Conservation (phyloP, 1,140 invertebrate genomes). For the Drosophila littoralis region DNA sequence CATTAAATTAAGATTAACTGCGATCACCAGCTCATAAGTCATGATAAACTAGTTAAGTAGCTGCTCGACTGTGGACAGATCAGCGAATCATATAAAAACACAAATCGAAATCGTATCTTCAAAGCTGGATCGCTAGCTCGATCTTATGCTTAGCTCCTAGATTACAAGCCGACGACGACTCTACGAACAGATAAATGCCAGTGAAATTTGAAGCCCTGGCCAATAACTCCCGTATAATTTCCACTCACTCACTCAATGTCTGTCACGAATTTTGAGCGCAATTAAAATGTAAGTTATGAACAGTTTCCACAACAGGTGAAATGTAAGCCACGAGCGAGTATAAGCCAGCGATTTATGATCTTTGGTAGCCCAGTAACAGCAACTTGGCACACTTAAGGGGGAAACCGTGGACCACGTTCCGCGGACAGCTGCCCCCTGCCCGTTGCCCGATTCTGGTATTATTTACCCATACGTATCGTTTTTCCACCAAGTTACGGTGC, state of each 20-base stretch:
- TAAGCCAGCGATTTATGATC: constrained; percentile 58
- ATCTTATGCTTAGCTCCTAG: constrained; percentile 3
- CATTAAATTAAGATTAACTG: constrained; percentile 18
- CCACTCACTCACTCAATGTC: constrained; percentile 20
- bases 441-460: constrained; percentile 35
- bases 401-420: neutral
- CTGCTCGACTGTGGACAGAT: neutral
- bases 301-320: constrained; percentile 54
- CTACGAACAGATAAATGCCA: neutral
- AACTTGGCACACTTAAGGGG: constrained; percentile 51
- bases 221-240: constrained; percentile 61
- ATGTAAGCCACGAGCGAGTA: constrained; percentile 48
- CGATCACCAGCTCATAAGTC: constrained; percentile 18
- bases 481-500: constrained; percentile 52
- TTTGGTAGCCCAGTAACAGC: constrained; percentile 55
- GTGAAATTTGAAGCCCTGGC: constrained; percentile 50
- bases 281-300: constrained; percentile 68
- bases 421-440: neutral
- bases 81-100: neutral
- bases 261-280: constrained; percentile 40
- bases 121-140: neutral
- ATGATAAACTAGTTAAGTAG: constrained; percentile 22
- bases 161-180: constrained; percentile 6
- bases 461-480: constrained; percentile 55
- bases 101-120: constrained; percentile 5